Base-by-base conservation (phyloP, 1,140 invertebrate species). In the Drosophila quadrilineata region DNA sequence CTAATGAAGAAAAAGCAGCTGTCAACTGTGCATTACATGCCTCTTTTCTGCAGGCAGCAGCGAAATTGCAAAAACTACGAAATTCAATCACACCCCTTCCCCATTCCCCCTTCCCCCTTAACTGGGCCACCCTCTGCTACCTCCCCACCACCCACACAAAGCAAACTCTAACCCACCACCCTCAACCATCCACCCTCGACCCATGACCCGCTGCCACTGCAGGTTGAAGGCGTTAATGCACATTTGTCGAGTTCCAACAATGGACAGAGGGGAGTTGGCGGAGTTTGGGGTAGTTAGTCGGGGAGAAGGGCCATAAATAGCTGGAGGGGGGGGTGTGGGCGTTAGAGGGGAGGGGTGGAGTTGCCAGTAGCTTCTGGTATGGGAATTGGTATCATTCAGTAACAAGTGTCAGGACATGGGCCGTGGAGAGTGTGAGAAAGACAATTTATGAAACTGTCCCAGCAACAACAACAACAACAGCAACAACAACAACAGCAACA, bases 1-100 rank as follows among this genome's bases (percentile, higher is more conserved):
- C 74, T 84, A 84, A 84, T 84, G 79, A 84, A 84, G 79, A 84
- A 84, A 84, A 84, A 84, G 79, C 79, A 84, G 79, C 79, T 84
- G 79, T 84, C 79, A 79, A 80, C 79, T 84, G 79, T 85, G 79
- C 79, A 85, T 85, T 84, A 85, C 77, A 71, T 77, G 76, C n/a
- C n/a, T n/a, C n/a, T n/a, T n/a, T n/a, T n/a, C n/a, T n/a, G 53
- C 75, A 45, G 60, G 53, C 57, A n/a, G n/a, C 56, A 57, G 68
- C 63, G 59, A 73, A 70, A 73, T 73, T 70, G 70, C 70, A 70
- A 73, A 71, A 73, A 73, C 70, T 73, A 73, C 70, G 70, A 73
- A 73, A 73, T 73, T 73, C 70, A 73, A 73, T 73, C 70, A 72
- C 53, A 31, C 43, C 40, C 40, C 43, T 36, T 22, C 2, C 16